phyloP scores from a whole-genome alignment of 2,113 vertebrate genomes.

The Romanogobio albipinnatus region DNA sequence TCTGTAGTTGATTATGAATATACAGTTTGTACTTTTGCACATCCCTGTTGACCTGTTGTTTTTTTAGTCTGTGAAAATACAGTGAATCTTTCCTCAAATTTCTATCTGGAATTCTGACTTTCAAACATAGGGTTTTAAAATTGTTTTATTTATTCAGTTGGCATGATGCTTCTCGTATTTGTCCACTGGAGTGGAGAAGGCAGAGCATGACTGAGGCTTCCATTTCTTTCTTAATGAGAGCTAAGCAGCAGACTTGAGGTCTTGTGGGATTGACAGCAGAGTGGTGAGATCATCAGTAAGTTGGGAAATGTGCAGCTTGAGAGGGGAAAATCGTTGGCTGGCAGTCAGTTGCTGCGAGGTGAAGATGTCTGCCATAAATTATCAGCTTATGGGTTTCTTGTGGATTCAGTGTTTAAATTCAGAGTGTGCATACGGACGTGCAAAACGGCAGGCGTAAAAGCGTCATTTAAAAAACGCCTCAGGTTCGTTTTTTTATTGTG shows the following conservation, averaged over 20 bases:
- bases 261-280: conserved; percentile 4
- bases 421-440: no score
- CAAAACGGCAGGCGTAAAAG: no score
- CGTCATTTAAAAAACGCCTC: no score
- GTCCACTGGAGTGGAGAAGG: neutral
- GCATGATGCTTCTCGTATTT: neutral
- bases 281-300: conserved; percentile 13
- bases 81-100: neutral
- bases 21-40: neutral
- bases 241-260: conserved; percentile 13
- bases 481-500: no score
- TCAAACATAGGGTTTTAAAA: neutral
- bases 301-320: conserved; percentile 1
- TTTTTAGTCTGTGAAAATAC: neutral
- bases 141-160: conserved; percentile 13
- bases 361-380: neutral
- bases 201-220: neutral
- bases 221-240: conserved; percentile 1
- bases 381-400: neutral
- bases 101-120: neutral
- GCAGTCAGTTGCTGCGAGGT: conserved; percentile 11
- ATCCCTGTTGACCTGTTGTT: neutral
- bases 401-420: conserved; percentile 7
- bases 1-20: neutral
- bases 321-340: neutral